A percentile compares a stretch with the other conserved stretches of the same genome.
Conservation (phyloP, 2,888 invertebrate genomes). For the Bombylius major region DNA sequence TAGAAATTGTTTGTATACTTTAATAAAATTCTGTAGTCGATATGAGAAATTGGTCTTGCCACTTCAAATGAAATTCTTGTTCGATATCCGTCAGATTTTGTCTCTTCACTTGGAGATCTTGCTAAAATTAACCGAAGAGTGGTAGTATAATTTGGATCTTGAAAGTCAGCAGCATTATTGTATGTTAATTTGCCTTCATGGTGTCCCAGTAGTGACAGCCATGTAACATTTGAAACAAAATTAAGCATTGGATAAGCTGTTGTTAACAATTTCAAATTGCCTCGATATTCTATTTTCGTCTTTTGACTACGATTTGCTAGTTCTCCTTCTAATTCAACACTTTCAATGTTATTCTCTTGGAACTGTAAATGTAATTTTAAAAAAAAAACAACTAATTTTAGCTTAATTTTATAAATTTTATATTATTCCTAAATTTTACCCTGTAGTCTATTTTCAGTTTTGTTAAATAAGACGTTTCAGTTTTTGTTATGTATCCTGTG, state of each 20-base stretch:
- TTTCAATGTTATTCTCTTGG: conserved; percentile 30
- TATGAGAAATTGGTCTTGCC: conserved; percentile 49
- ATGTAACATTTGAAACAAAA: conserved; percentile 48
- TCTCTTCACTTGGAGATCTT: conserved; percentile 48
- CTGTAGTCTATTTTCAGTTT: conserved; percentile 35
- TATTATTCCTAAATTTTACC: conserved; percentile 36
- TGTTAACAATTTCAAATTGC: conserved; percentile 54
- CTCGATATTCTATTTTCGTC: conserved; percentile 38
- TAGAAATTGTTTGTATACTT: conserved; percentile 23
- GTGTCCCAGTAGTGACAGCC: conserved; percentile 59
- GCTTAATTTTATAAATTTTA: background rate
- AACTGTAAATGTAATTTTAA: conserved; percentile 22
- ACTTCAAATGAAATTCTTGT: conserved; percentile 50
- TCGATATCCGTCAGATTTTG: conserved; percentile 36
- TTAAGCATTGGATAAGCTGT: conserved; percentile 65
- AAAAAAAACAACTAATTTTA: background rate
- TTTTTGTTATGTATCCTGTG: conserved; percentile 54
- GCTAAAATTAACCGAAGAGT: conserved; percentile 46
- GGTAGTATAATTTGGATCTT: conserved; percentile 47
- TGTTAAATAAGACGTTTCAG: conserved; percentile 28
- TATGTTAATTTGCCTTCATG: conserved; percentile 58
- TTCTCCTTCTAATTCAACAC: conserved; percentile 38
- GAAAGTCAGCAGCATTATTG: conserved; percentile 49
- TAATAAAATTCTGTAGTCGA: conserved; percentile 49
- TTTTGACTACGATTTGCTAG: conserved; percentile 38